Base-by-base conservation (phyloP, 2,797 vertebrate genomes). In the Gallinago nigripennis region DNA sequence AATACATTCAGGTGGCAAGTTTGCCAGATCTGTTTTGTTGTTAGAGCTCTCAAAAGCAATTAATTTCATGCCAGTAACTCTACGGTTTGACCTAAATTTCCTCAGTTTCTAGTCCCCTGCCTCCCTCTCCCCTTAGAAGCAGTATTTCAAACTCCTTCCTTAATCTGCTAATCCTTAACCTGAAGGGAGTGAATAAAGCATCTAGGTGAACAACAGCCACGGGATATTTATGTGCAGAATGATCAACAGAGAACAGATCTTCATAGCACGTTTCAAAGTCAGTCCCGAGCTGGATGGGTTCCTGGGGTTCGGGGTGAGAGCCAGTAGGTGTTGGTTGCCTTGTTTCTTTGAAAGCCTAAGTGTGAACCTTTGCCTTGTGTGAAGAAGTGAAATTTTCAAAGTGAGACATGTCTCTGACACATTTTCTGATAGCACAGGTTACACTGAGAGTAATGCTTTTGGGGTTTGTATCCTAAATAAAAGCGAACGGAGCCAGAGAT, bases 11-110 rank as follows among this genome's bases (percentile, higher is more conserved):
- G 27, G 15, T 94, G 35, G 3, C 64, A 75, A 77, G 9, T 1
- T 3, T 33, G 9, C 37, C 11, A 4, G 64, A 45, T 77, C 56
- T 91, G 56, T 82, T 94, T 80, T 81, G 53, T 68, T 85, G 64
- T 41, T 57, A 78, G 33, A 91, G 65, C 33, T 94, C 85, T 58
- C 82, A 51, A 39, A 94, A 83, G 76, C 80, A 90, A 90, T 91
- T 83, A 50, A 81, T 90, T 86, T 69, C 19, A 31, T 92, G 54
- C 35, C 37, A 33, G 4, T 50, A 79, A 14, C 50, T 89, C 75
- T 57, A 7, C 19, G 50, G 15, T 72, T 81, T 88, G 85, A 90
- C 82, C 82, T 81, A 53, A 81, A 91, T 91, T 92, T 92, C 53
- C n/a, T 90, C 43, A 11, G 8, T 64, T 83, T 78, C 54, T 68